A percentile compares a stretch with the other conserved stretches of the same genome.
These are phyloP conservation scores for Notodonta dromedarius DNA, from an alignment of 2,888 invertebrate species.

Conservation along the genomic window DNA sequence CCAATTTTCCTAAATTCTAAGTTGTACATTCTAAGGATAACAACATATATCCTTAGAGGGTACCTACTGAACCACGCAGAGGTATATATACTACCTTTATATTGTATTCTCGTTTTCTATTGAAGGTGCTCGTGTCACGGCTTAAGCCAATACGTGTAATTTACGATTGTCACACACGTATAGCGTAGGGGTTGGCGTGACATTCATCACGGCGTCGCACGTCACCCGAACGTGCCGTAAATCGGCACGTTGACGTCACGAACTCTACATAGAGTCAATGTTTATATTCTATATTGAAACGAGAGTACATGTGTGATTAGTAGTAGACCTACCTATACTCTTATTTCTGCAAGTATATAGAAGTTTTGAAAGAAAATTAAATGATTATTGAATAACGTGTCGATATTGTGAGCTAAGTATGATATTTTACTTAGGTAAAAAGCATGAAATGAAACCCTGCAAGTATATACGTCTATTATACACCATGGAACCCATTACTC, in stretches of 20 bases:
- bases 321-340: no score
- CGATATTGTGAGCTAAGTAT: no score
- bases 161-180: slow-evolving; percentile 10
- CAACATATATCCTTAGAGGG: no score
- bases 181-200: slow-evolving; percentile 32
- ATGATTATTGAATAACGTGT: no score
- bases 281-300: no score
- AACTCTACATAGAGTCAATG: no score
- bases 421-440: no score
- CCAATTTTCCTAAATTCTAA: not conserved
- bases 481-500: slow-evolving; percentile 33
- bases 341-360: no score
- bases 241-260: slow-evolving; percentile 14
- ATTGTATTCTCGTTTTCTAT: not conserved
- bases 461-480: slow-evolving; percentile 6
- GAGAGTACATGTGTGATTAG: no score
- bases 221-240: slow-evolving; percentile 39
- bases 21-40: not conserved
- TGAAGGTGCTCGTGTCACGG: not conserved
- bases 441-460: no score
- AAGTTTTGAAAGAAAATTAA: no score
- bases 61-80: not conserved
- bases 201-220: slow-evolving; percentile 40
- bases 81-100: not conserved
- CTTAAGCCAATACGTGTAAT: not conserved